phyloP scores from a whole-genome alignment of 1,140 invertebrate genomes.

The Halesus radiatus region DNA sequence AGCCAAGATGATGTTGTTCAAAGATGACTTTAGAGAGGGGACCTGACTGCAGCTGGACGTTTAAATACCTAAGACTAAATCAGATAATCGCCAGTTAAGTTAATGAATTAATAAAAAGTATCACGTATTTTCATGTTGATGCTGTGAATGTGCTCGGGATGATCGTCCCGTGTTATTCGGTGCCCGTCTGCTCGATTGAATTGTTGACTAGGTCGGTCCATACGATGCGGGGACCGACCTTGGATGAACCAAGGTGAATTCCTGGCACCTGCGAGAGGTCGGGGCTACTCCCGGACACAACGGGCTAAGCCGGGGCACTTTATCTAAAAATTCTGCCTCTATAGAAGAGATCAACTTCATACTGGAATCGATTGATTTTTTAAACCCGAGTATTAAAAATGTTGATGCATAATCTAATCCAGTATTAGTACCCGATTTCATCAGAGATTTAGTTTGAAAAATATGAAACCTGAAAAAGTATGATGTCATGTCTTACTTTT shows the following conservation, averaged over 20 bases:
- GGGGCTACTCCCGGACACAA: background rate
- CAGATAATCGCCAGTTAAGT: background rate
- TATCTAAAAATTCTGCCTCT: too few species aligned
- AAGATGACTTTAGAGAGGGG: background rate
- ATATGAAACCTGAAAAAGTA: too few species aligned
- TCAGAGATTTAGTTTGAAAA: too few species aligned
- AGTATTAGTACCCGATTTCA: too few species aligned
- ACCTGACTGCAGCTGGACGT: background rate
- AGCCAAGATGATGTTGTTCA: background rate
- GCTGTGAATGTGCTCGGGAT: background rate
- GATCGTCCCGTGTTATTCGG: background rate
- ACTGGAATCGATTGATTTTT: too few species aligned
- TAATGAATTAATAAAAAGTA: background rate
- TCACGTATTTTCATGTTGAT: background rate
- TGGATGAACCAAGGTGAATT: constrained; percentile 39
- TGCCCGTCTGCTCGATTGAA: background rate
- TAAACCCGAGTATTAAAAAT: too few species aligned
- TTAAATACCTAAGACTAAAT: background rate
- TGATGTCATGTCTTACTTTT: too few species aligned
- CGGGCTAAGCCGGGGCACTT: too few species aligned
- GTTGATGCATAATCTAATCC: too few species aligned
- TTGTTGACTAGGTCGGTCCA: constrained; percentile 9
- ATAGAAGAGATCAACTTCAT: too few species aligned
- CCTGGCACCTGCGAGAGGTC: constrained; percentile 30
- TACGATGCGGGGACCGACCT: constrained; percentile 25